These are phyloP conservation scores for Eurypyga helias DNA, from an alignment of 2,113 vertebrate species.

Conservation along the genomic window DNA sequence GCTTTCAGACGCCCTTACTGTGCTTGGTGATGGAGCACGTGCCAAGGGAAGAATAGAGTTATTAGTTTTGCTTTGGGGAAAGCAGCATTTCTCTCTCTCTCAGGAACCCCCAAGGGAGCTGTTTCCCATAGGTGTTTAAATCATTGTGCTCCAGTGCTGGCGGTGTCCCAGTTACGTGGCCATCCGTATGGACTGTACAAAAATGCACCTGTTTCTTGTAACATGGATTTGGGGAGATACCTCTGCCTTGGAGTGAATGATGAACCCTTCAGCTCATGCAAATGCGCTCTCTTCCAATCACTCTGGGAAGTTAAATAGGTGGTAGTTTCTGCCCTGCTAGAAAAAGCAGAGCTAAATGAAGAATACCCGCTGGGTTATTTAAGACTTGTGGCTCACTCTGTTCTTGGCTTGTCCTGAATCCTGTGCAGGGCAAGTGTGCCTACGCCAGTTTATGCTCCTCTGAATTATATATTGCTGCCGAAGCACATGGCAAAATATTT, in stretches of 20 bases:
- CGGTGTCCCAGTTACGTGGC: background rate
- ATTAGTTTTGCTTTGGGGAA: background rate
- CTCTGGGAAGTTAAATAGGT: background rate
- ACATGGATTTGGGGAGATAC: accelerated
- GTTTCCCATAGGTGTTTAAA: background rate
- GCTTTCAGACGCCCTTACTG: background rate
- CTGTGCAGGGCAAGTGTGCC: background rate
- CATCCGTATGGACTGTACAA: background rate
- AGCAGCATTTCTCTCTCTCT: background rate
- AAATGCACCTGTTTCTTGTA: background rate
- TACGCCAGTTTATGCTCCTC: accelerated
- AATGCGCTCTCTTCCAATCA: background rate
- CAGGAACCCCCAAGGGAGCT: background rate
- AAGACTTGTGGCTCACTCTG: background rate
- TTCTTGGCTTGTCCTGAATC: background rate
- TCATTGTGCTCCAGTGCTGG: background rate
- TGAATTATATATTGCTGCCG: background rate
- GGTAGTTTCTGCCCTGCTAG: background rate
- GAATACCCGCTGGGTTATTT: background rate
- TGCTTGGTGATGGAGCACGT: background rate
- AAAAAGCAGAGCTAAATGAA: background rate
- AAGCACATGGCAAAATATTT: background rate
- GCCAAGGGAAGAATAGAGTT: background rate
- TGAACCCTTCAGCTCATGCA: accelerated
- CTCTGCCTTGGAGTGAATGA: background rate